These are phyloP conservation scores for Parotia lawesii DNA, from an alignment of 2,113 vertebrate species.

Conservation along the genomic window DNA sequence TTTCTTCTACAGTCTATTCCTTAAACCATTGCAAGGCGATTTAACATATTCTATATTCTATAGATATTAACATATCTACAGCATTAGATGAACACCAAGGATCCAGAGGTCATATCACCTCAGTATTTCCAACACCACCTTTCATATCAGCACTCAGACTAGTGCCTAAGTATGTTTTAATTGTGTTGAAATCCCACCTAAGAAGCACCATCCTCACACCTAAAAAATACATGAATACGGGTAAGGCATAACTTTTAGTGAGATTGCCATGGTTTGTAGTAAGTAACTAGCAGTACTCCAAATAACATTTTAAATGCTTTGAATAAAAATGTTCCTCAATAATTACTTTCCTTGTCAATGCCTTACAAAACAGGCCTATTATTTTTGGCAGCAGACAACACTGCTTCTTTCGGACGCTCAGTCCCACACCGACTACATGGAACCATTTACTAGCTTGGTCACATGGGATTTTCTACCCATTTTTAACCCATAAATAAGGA, in stretches of 20 bases:
- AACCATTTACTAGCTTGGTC: background rate
- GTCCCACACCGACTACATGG: background rate
- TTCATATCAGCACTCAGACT: background rate
- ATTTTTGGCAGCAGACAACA: background rate
- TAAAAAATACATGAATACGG: background rate
- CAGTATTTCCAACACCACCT: background rate
- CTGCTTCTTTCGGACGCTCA: background rate
- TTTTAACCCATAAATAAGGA: background rate
- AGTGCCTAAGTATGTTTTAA: background rate
- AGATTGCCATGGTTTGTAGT: background rate
- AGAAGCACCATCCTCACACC: background rate
- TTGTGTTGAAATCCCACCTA: background rate
- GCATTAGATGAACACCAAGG: background rate
- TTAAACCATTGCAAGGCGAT: background rate
- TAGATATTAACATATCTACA: background rate
- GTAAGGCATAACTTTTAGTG: background rate
- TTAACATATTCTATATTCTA: background rate
- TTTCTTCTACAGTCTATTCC: background rate
- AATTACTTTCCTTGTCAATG: background rate
- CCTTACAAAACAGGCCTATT: background rate
- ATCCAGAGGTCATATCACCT: background rate
- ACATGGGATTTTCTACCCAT: background rate
- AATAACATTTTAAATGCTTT: background rate
- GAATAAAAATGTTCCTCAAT: background rate
- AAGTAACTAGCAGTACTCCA: background rate